These are phyloP conservation scores for Phylloscopus collybita DNA, from an alignment of 2,797 vertebrate species.

Conservation along the genomic window DNA sequence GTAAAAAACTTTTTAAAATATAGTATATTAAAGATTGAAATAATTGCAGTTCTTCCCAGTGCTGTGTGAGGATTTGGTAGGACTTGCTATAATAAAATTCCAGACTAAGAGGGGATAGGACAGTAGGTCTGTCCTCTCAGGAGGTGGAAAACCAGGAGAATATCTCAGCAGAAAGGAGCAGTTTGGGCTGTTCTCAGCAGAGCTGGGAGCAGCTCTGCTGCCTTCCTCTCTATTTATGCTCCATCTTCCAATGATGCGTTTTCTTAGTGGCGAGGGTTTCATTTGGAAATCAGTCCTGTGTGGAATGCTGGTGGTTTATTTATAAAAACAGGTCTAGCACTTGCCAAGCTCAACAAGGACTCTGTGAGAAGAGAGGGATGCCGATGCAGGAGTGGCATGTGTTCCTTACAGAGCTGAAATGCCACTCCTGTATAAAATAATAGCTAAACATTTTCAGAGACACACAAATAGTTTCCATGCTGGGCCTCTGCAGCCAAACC, in stretches of 20 bases:
- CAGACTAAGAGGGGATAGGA: background rate
- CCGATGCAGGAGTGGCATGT: background rate
- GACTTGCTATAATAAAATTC: background rate
- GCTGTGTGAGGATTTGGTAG: background rate
- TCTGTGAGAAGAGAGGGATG: background rate
- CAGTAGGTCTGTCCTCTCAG: accelerated
- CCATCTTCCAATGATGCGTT: background rate
- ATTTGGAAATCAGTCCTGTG: background rate
- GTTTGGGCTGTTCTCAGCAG: background rate
- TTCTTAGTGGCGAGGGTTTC: background rate
- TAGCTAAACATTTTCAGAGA: background rate
- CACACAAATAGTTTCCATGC: background rate
- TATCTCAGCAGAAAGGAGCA: background rate
- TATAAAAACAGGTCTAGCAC: slow-evolving; percentile 23
- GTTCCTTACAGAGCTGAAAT: background rate
- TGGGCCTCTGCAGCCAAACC: background rate
- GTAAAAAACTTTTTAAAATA: background rate
- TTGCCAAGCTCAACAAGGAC: slow-evolving; percentile 25
- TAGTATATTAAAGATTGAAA: background rate
- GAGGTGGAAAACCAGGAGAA: background rate
- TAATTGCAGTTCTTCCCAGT: background rate
- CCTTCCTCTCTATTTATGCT: background rate
- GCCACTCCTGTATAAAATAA: background rate
- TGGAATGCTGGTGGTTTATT: slow-evolving; percentile 47
- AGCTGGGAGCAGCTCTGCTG: background rate